Evolutionary conservation across 2,888 invertebrate species (phyloP), one percentile per base, ranked within the genome.

Genomic region (Nebria brevicollis): DNA sequence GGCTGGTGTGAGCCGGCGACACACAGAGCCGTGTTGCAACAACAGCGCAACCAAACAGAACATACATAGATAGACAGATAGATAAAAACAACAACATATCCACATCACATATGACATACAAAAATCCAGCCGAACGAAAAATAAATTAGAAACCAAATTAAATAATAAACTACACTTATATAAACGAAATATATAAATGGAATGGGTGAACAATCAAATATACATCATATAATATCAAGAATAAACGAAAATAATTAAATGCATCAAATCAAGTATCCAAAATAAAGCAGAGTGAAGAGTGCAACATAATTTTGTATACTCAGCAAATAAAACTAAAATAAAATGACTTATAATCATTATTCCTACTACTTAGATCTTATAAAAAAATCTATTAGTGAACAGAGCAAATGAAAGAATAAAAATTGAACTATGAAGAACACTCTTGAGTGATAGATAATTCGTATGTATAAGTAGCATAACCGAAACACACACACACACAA

Each of bases 1-100:
- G 75, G 54, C 66, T 42, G 54, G 68, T 70, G 34, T 34, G 42
- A 41, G 73, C 42, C 73, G 73, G 73, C 78, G 73, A 73, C 54
- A 68, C 79, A 65, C 75, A 73, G 54, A 7, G 42, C 20, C 54
- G 64, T 66, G 54, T 43, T 64, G 41, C 75, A 77, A 72, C 72
- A 70, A 70, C 34, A 70, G 10, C 70, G 26, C 70, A 70, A 70
- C 70, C 26, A 25, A 26, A 70, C 26, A 70, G 70, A 70, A 34
- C 25, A 11, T 25, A 68, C 25, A 26, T 13, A 68, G 13, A 25
- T 70, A 70, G 11, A 72, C 10, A 72, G 15, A 72, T 72, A 72
- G 6, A 10, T 26, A 72, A 15, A 70, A 34, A 34, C 34, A 34
- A 34, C n/a, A 13, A 20, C 7, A 66, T 15, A 66, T 66, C 13